phyloP scores from a whole-genome alignment of 2,888 invertebrate genomes.

The Beris chalybata region DNA sequence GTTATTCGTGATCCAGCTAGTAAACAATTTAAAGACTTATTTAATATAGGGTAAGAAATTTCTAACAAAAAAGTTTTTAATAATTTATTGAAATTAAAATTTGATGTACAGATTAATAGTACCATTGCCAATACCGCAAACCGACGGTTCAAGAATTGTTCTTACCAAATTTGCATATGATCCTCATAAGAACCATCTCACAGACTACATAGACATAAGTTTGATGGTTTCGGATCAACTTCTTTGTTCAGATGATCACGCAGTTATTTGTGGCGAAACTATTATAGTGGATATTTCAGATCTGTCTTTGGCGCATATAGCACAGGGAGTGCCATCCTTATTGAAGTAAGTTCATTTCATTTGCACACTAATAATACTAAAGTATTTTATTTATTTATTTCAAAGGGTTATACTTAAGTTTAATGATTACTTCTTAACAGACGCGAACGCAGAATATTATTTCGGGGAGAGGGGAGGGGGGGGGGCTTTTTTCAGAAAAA shows the following conservation, averaged over 20 bases:
- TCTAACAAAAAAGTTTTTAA: too few species aligned
- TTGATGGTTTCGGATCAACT: conserved; percentile 54
- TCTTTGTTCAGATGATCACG: conserved; percentile 60
- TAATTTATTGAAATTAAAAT: not conserved
- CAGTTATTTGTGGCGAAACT: conserved; percentile 56
- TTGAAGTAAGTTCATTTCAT: conserved; percentile 56
- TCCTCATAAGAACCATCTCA: conserved; percentile 51
- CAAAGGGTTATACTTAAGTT: conserved; percentile 9
- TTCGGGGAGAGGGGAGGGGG: too few species aligned
- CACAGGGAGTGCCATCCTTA: conserved; percentile 59
- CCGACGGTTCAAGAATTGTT: conserved; percentile 51
- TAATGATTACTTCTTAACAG: not conserved
- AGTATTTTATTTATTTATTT: not conserved
- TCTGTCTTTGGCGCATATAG: conserved; percentile 58
- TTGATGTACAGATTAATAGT: conserved; percentile 52
- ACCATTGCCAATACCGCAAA: conserved; percentile 52
- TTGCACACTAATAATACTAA: not conserved
- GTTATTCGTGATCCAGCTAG: conserved; percentile 51
- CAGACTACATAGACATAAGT: conserved; percentile 48
- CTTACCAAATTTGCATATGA: conserved; percentile 56
- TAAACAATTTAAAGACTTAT: conserved; percentile 43
- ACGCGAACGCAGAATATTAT: too few species aligned
- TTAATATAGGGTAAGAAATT: conserved; percentile 53
- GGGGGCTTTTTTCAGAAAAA: too few species aligned
- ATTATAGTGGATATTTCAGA: conserved; percentile 60